Base-by-base conservation (phyloP, 2,797 vertebrate species). In the Sternotherus odoratus region DNA sequence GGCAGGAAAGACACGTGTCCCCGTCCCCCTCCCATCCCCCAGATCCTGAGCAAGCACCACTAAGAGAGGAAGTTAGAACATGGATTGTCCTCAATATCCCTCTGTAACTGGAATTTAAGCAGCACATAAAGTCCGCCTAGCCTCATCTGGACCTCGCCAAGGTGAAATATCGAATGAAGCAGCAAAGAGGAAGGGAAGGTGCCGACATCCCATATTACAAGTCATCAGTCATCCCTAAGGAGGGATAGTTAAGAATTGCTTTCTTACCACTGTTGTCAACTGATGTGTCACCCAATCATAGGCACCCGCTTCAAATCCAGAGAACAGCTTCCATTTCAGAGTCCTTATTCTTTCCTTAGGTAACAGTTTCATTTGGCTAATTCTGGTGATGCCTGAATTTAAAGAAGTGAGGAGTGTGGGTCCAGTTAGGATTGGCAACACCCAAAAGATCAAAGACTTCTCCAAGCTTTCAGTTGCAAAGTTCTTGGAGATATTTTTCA, bases 81-180 rank as follows among this genome's bases (percentile, higher is more conserved):
- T 2, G 10, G 9, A 78, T 51, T 49, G 89, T 60, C n/a, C 51
- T 77, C 78, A 83, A 72, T 1, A 12, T 85, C 91, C 84, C n/a
- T 0, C 0, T 3, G 50, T 86, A 92, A n/a, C 3, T 4, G 5
- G 57, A 94, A 57, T 7, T 0, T 0, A 66, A 89, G 49, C 0
- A 0, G 43, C 39, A 19, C 82, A 30, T 56, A 9, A 92, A 93
- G 84, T 39, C 89, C 84, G 48, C 12, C 54, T 79, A 91, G 87
- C 77, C 86, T 12, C 56, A 69, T 49, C 89, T 53, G 8, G 39
- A 16, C 56, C 69, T 17, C 91, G 82, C 86, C 1, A 11, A 91
- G 93, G 86, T 80, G 23, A 80, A 93, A 95, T 77, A 91, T 23
- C 1, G 0, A 51, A 30, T 72, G 86, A 90, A 94, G 74, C 2